Conservation (phyloP, 2,113 vertebrate species). For the Leptodactylus fuscus region DNA sequence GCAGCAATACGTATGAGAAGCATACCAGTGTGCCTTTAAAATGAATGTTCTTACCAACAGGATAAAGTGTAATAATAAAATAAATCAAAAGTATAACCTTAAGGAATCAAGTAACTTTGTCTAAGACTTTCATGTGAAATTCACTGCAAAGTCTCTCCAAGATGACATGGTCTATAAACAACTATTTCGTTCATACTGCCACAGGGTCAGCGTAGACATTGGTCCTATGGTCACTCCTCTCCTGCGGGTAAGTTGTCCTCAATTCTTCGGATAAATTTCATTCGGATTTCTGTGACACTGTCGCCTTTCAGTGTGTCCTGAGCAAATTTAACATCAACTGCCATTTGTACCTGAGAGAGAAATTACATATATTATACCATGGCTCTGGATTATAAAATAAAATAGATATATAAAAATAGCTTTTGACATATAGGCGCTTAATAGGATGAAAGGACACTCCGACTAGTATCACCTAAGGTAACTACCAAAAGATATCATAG, state of each 20-base stretch:
- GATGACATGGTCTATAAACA: slow-evolving; percentile 1
- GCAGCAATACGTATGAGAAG: slow-evolving; percentile 14
- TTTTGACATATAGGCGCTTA: too few relatives aligned
- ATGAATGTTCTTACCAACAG: neutral
- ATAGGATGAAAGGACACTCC: too few relatives aligned
- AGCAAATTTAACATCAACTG: slow-evolving; percentile 93
- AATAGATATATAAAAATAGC: too few relatives aligned
- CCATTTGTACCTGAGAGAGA: slow-evolving; percentile 92
- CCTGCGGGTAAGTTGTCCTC: slow-evolving; percentile 97
- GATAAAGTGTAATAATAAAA: slow-evolving; percentile 2
- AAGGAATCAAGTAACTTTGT: slow-evolving; percentile 14
- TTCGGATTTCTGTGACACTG: slow-evolving; percentile 94
- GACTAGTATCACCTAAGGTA: too few relatives aligned
- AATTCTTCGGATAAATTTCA: slow-evolving; percentile 97
- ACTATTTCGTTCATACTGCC: neutral
- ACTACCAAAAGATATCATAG: too few relatives aligned
- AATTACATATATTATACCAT: neutral
- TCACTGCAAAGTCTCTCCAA: neutral
- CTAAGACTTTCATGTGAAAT: slow-evolving; percentile 22
- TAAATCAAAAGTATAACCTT: neutral
- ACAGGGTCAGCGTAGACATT: neutral
- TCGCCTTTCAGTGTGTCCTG: slow-evolving; percentile 96
- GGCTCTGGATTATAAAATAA: neutral
- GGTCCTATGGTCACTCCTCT: slow-evolving; percentile 82
- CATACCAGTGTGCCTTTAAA: neutral